Evolutionary conservation across 2,797 vertebrate genomes (phyloP).

Genomic region (Pogoniulus pusillus): DNA sequence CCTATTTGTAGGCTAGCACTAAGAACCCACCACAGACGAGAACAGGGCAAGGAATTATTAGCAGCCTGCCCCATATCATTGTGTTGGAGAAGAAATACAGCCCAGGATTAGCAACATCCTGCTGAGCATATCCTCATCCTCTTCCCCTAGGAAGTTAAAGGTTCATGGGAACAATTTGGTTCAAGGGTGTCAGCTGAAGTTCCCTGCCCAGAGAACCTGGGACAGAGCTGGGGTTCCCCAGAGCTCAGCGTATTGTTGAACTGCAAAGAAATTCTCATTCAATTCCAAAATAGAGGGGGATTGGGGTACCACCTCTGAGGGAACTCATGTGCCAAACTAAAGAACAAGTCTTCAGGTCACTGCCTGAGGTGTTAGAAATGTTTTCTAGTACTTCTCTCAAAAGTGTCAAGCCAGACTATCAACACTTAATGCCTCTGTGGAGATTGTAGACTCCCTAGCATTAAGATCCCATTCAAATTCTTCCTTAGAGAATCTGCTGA

Average conservation of each 20-base stretch:
- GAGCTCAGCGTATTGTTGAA: background rate
- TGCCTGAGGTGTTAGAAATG: background rate
- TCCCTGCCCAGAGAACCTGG: fast-evolving
- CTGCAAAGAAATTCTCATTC: background rate
- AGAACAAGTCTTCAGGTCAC: background rate
- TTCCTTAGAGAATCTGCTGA: background rate
- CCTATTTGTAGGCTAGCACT: background rate
- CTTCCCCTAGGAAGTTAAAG: background rate
- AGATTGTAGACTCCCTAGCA: background rate
- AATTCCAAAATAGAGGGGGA: background rate
- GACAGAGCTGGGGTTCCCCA: background rate
- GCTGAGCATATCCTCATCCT: background rate
- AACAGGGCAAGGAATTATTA: background rate
- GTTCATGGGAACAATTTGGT: fast-evolving
- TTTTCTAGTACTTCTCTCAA: background rate
- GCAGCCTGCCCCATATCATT: background rate
- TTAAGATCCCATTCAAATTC: background rate
- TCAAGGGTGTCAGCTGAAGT: background rate
- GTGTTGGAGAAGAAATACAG: background rate
- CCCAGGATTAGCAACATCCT: conserved; percentile 31
- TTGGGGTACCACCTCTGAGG: background rate
- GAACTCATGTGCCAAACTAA: background rate
- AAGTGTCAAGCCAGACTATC: background rate
- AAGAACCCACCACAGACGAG: background rate
- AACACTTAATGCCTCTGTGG: background rate